Evolutionary conservation across 2,797 vertebrate genomes (phyloP), one percentile per base, ranked within the genome.

Genomic region (Loriculus beryllinus): DNA sequence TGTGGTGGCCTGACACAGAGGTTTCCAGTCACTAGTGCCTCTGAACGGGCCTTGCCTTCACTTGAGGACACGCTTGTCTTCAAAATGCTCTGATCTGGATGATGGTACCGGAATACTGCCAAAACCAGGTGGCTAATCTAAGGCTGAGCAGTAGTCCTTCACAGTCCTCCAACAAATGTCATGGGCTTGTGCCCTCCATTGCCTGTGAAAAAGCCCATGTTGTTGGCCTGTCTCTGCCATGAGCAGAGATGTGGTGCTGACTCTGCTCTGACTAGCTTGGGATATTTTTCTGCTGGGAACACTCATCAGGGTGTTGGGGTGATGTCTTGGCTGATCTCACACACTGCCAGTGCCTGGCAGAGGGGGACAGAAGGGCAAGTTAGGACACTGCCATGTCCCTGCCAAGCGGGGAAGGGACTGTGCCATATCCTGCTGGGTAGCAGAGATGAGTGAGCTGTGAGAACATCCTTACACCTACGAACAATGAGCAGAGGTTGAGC

Each of bases 401-500:
- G 72, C 39, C 47, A 59, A 51, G 31, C 43, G 20, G 77, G 63
- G 39, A 88, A 57, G 63, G 69, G 52, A 49, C 77, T 39, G 49
- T 64, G 43, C 70, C 23, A 17, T 25, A 64, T 82, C 68, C 39
- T 79, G 40, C 74, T 62, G 81, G 35, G 74, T 37, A 57, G 69
- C 52, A 83, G 57, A 57, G 70, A 62, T 51, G 42, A 82, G 70
- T 65, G 78, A 89, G 85, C 67, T 72, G 35, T 56, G 79, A 94
- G 92, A 85, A 78, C 33, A 7, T 89, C 87, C 92, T 85, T 45
- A 93, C 70, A 95, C 91, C 93, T 92, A 83, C 3, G 4, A 90
- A 64, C 82, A 79, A 45, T 65, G 71, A 75, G 78, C 74, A 91
- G 91, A 84, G 62, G 77, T 74, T 93, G 95, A 92, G 90, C 85